A percentile compares a stretch with the other conserved stretches of the same genome.
These are phyloP conservation scores for Pagetopsis macropterus DNA, from an alignment of 2,797 vertebrate genomes.

Conservation along the genomic window DNA sequence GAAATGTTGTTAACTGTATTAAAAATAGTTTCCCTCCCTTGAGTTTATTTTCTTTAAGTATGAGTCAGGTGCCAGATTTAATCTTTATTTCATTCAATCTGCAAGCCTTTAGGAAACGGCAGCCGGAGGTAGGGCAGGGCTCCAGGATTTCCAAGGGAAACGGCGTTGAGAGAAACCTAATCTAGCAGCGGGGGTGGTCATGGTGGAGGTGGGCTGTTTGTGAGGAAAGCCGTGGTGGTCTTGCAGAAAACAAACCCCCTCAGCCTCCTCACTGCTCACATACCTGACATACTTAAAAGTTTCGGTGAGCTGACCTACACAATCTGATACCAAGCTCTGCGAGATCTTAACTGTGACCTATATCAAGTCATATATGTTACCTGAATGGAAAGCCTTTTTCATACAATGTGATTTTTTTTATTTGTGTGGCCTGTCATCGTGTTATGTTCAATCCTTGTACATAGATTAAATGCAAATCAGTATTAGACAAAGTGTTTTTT, in stretches of 20 bases:
- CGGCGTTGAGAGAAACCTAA: conserved; percentile 60
- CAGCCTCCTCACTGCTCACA: conserved; percentile 43
- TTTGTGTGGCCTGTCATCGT: background rate
- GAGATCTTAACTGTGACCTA: background rate
- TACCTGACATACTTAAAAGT: conserved; percentile 62
- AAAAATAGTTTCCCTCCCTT: conserved; percentile 21
- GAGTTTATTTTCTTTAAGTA: conserved; percentile 19
- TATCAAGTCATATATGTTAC: background rate
- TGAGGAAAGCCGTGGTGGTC: background rate
- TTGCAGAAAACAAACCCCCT: background rate
- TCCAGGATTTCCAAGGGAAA: conserved; percentile 46
- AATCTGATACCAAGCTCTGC: conserved; percentile 16
- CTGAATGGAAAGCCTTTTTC: background rate
- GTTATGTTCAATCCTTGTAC: background rate
- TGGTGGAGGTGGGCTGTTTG: conserved; percentile 2
- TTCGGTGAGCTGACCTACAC: conserved; percentile 29
- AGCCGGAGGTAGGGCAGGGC: conserved; percentile 35
- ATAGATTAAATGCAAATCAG: background rate
- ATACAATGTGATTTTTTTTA: background rate
- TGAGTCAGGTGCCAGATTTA: conserved; percentile 31
- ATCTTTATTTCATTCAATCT: conserved; percentile 26
- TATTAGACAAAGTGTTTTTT: background rate
- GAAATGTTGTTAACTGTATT: conserved; percentile 41
- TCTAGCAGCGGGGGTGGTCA: conserved; percentile 12
- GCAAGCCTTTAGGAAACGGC: conserved; percentile 47